Percentiles rank a stretch among this genome's conserved stretches.
Evolutionary conservation across 2,888 invertebrate genomes (phyloP).

Genomic region (Rhingia rostrata): DNA sequence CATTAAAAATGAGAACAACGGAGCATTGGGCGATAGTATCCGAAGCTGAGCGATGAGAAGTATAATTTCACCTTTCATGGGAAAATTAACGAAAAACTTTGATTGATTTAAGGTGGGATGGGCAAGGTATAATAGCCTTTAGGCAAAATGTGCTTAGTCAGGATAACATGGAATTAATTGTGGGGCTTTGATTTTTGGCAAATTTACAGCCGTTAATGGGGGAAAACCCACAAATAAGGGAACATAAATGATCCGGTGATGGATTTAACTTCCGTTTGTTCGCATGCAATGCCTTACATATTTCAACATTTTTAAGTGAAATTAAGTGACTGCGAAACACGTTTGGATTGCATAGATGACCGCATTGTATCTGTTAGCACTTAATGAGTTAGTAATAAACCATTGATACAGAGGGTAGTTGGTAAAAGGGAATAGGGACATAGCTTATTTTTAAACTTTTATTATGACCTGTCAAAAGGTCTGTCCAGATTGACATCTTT

Average conservation of each 20-base stretch:
- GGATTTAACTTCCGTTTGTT: slow-evolving; percentile 2
- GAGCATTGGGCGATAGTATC: too few relatives aligned
- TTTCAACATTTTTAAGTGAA: background rate
- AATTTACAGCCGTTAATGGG: background rate
- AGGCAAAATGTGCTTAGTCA: slow-evolving; percentile 12
- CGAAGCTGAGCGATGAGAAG: background rate
- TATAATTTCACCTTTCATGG: slow-evolving; percentile 20
- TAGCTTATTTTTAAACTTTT: too few relatives aligned
- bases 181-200: background rate
- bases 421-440: too few relatives aligned
- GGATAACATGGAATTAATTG: slow-evolving; percentile 10
- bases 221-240: background rate
- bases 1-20: slow-evolving; percentile 24
- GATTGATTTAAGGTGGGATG: slow-evolving; percentile 12
- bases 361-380: background rate
- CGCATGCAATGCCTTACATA: background rate
- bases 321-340: too few relatives aligned
- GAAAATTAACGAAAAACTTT: background rate
- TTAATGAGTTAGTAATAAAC: background rate
- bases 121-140: slow-evolving; percentile 13
- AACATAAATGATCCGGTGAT: slow-evolving; percentile 14
- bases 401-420: too few relatives aligned
- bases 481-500: too few relatives aligned
- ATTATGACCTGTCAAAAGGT: too few relatives aligned
- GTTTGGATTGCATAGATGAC: too few relatives aligned